Conservation (phyloP, 2,113 vertebrate species). For the Pogonocichla stellata region DNA sequence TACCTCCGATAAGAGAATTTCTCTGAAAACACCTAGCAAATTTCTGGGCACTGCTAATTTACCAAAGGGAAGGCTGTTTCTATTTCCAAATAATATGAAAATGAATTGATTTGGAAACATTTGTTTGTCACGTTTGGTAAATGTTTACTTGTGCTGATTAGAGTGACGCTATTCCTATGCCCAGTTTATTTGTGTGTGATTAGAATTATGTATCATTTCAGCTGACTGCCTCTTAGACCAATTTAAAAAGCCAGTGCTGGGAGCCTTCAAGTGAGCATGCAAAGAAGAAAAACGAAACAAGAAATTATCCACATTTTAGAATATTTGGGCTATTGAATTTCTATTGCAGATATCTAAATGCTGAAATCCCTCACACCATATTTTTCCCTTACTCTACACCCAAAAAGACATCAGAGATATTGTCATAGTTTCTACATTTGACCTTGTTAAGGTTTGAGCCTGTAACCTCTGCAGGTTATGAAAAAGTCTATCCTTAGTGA, state of each 20-base stretch:
- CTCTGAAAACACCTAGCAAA: neutral
- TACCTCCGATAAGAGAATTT: neutral
- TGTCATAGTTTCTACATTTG: neutral
- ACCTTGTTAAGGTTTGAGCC: neutral
- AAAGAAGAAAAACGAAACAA: neutral
- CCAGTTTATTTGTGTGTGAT: neutral
- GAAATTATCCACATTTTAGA: neutral
- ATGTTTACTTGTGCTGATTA: neutral
- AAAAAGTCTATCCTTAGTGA: neutral
- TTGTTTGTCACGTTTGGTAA: neutral
- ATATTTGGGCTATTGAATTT: neutral
- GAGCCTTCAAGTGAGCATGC: neutral
- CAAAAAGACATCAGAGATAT: neutral
- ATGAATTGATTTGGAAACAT: neutral
- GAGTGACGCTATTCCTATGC: neutral
- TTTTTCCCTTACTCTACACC: neutral
- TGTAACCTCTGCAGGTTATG: neutral
- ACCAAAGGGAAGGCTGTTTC: neutral
- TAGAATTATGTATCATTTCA: neutral
- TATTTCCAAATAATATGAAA: neutral
- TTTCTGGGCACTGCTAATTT: neutral
- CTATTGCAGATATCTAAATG: neutral
- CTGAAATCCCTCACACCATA: neutral
- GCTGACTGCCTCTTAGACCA: neutral
- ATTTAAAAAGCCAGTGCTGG: neutral